Evolutionary conservation across 2,113 vertebrate species (phyloP), one percentile per base, ranked within the genome.

Genomic region (Puntigrus tetrazona): DNA sequence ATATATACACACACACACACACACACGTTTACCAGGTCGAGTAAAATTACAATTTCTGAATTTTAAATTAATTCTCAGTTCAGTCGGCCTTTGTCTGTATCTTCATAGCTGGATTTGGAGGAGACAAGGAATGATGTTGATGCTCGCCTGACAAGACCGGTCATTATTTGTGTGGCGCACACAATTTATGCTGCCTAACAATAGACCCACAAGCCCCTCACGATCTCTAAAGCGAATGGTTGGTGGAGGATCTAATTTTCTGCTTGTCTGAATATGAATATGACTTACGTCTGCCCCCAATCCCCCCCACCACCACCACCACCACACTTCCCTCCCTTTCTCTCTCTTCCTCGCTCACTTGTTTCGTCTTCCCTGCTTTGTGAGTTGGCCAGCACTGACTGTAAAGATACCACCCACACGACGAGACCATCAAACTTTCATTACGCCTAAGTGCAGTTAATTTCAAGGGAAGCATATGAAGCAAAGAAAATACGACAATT

Each of bases 201-300:
- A 89, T 91, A 91, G 76, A 10, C 88, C 90, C 90, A 91, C 90
- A 89, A 91, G 85, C 81, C 85, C 90, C 88, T 81, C 85, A 88
- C 88, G 83, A 90, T 92, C 91, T 92, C 85, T 90, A 89, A 91
- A 92, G 91, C 86, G 90, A 90, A 92, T 90, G 88, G 87, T 91
- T 87, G 88, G 88, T 86, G 84, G 90, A 84, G 90, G 81, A 87
- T 92, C 91, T 92, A 92, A 94, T 95, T 94, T 94, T 94, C 94
- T 95, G 93, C 94, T 90, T 94, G 94, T 95, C 94, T 94, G 93
- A 92, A 91, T 93, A 88, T 84, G 77, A 91, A 91, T 89, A 90
- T 93, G 91, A 93, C 92, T 93, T 93, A 92, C 90, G 85, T 73
- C 73, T 65, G 9, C 55, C 73, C 18, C 67, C 61, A 69, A 43